Evolutionary conservation across 2,888 invertebrate genomes (phyloP).

Genomic region (Spatulosminthurus flaviceps): DNA sequence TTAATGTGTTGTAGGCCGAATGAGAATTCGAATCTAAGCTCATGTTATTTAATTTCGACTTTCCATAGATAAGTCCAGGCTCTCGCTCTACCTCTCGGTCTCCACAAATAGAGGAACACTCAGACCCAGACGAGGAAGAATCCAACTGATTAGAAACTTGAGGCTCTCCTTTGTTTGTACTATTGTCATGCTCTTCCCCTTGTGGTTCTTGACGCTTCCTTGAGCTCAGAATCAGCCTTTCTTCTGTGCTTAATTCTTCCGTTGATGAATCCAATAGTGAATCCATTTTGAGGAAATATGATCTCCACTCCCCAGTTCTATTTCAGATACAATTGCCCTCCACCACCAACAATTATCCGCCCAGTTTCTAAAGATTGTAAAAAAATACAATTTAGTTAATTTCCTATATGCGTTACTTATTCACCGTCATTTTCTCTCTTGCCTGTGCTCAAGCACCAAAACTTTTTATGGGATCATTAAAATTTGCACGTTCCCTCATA

Average conservation of each 20-base stretch:
- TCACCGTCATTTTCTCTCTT: no score
- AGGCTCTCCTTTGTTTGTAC: constrained; percentile 46
- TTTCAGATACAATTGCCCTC: background rate
- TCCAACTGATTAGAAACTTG: constrained; percentile 21
- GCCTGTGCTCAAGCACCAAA: no score
- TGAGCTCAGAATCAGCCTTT: constrained; percentile 82
- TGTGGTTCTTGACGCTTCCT: constrained; percentile 89
- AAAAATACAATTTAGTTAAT: no score
- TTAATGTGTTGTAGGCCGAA: constrained; percentile 83
- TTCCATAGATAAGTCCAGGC: background rate
- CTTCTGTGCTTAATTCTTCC: constrained; percentile 86
- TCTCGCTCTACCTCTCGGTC: constrained; percentile 52
- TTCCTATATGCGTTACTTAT: no score
- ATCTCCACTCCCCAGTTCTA: background rate
- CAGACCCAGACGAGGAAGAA: constrained; percentile 50
- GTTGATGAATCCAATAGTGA: constrained; percentile 72
- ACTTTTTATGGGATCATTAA: no score
- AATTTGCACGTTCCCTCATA: no score
- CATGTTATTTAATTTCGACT: constrained; percentile 57
- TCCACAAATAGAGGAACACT: constrained; percentile 53
- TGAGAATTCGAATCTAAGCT: constrained; percentile 63
- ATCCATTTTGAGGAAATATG: constrained; percentile 51
- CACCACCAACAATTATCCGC: no score
- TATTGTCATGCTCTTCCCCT: constrained; percentile 81
- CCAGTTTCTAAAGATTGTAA: no score